Percentiles rank a stretch among this genome's conserved stretches.
phyloP scores from a whole-genome alignment of 2,797 vertebrate species.

The Rhynchonycteris naso region DNA sequence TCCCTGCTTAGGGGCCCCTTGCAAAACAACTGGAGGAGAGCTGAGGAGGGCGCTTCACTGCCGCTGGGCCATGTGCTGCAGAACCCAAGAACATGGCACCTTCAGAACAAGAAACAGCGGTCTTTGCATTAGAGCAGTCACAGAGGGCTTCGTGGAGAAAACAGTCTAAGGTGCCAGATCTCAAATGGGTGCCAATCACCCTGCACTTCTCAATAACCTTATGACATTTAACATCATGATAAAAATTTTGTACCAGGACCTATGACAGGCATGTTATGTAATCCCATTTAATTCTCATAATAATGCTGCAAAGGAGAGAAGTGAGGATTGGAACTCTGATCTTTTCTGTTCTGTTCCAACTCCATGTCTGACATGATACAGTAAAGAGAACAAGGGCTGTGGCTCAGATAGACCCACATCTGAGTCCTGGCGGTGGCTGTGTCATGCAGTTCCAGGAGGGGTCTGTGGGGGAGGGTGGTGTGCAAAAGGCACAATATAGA shows the following conservation, averaged over 20 bases:
- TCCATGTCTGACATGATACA: neutral
- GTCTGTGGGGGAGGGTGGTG: neutral
- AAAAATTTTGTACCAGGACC: neutral
- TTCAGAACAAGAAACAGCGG: neutral
- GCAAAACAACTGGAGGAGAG: neutral
- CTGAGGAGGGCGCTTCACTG: neutral
- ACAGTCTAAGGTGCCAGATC: neutral
- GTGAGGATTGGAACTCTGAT: neutral
- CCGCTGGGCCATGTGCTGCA: fast-evolving
- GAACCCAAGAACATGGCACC: neutral
- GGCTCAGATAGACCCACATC: neutral
- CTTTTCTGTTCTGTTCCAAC: neutral
- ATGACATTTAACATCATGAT: fast-evolving
- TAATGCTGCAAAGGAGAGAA: neutral
- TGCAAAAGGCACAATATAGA: neutral
- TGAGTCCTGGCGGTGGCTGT: neutral
- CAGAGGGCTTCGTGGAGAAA: neutral
- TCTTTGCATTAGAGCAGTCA: neutral
- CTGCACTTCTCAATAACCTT: neutral
- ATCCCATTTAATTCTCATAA: neutral
- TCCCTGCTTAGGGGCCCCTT: neutral
- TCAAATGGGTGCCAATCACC: neutral
- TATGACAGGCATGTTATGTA: no score
- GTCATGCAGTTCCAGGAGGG: neutral
- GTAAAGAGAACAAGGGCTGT: neutral